Evolutionary conservation across 2,113 vertebrate genomes (phyloP).

Genomic region (Mormyrus lacerda): DNA sequence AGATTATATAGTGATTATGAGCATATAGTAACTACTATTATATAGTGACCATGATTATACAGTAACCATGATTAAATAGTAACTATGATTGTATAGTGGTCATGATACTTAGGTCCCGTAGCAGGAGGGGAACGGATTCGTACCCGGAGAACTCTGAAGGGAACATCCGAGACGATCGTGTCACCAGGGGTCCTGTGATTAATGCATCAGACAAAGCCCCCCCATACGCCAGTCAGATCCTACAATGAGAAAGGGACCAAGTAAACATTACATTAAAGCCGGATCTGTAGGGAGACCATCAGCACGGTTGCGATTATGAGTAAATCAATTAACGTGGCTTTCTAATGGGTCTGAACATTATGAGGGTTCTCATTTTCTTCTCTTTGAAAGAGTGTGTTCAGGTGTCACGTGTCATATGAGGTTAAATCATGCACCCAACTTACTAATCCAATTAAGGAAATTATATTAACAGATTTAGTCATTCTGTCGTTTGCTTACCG

Average conservation of each 20-base stretch:
- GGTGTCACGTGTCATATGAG: background rate
- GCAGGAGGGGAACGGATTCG: background rate
- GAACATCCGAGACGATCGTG: background rate
- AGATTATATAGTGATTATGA: background rate
- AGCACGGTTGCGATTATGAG: background rate
- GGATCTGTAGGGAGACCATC: background rate
- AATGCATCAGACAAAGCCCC: background rate
- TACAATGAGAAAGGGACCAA: background rate
- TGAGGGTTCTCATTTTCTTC: background rate
- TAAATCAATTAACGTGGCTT: background rate
- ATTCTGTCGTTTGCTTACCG: background rate
- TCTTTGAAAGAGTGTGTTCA: background rate
- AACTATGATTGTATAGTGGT: background rate
- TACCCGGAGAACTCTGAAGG: background rate
- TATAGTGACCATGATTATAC: background rate
- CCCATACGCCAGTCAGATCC: background rate
- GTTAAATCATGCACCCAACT: background rate
- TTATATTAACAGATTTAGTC: background rate
- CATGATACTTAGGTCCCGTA: background rate
- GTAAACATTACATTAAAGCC: background rate
- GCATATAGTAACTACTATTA: background rate
- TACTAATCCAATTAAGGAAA: background rate
- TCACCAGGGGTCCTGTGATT: conserved; percentile 1
- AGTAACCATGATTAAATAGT: background rate
- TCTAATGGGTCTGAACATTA: background rate